phyloP scores from a whole-genome alignment of 2,888 invertebrate species.

The Lumbricus terrestris region DNA sequence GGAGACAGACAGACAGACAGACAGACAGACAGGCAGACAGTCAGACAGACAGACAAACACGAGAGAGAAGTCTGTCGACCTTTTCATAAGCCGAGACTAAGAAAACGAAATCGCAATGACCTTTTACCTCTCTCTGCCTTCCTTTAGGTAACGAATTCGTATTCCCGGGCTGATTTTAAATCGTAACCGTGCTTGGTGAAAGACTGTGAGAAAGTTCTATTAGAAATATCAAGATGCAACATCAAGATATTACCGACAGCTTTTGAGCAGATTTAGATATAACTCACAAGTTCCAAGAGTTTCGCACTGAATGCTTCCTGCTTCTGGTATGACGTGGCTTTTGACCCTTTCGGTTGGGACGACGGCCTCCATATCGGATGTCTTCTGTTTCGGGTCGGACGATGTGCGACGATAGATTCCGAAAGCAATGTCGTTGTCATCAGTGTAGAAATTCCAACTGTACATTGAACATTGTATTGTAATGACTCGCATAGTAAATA shows the following conservation, averaged over 20 bases:
- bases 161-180: too few relatives aligned
- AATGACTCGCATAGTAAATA: too few relatives aligned
- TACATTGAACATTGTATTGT: conserved; percentile 35
- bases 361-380: conserved; percentile 50
- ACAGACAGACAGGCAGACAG: too few relatives aligned
- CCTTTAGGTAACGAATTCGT: too few relatives aligned
- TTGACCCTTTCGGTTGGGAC: conserved; percentile 73
- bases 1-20: too few relatives aligned
- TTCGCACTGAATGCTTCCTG: conserved; percentile 63
- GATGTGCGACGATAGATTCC: conserved; percentile 66
- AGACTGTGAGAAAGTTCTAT: too few relatives aligned
- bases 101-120: too few relatives aligned
- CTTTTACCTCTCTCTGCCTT: too few relatives aligned
- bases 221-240: background rate
- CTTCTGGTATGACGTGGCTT: conserved; percentile 75
- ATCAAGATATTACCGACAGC: background rate
- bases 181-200: too few relatives aligned
- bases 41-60: too few relatives aligned
- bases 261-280: background rate
- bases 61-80: too few relatives aligned
- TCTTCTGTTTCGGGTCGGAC: conserved; percentile 26
- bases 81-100: too few relatives aligned
- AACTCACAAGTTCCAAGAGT: conserved; percentile 36
- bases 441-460: conserved; percentile 88
- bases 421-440: conserved; percentile 85